Evolutionary conservation across 2,113 vertebrate species (phyloP), one percentile per base, ranked within the genome.

Genomic region (Plecturocebus donacophilus): DNA sequence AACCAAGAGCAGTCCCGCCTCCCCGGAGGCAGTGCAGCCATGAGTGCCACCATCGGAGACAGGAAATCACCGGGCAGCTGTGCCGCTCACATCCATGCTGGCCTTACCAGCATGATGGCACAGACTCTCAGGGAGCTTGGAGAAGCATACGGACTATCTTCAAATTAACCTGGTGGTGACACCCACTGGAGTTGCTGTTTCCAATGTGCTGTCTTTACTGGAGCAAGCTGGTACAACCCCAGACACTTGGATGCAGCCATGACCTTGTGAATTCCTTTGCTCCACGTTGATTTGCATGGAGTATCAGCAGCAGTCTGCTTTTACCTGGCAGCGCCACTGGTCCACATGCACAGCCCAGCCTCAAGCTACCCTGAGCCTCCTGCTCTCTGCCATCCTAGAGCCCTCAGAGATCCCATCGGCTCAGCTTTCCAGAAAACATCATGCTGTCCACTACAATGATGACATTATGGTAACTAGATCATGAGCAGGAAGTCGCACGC

Each of bases 311-410:
- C 49, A 49, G 76, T 30, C 47, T 32, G 38, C 54, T 25, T 58
- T 77, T 16, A 19, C 27, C 52, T 5, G 35, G 52, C 79, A 8
- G 21, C 6, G n/a, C 1, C 68, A 4, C 5, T 23, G 49, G 58
- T 27, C 9, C 23, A 20, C n/a, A 0, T 0, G 0, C 27, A 45
- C 0, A 0, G 42, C 20, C 42, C 1, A 25, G 25, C 68, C 45
- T 3, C 12, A 0, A n/a, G n/a, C 52, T 8, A 2, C 0, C 1
- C 47, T 0, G 0, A 3, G 3, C 27, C 40, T 64, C 23, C 58
- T 16, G 14, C 40, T 58, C 19, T 58, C 27, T 6, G 40, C 7
- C 2, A 0, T 40, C 1, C 8, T 25, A 12, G 2, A 2, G 27
- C 66, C 27, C 0, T 9, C 32, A 5, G 87, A 79, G 30, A 21